phyloP scores from a whole-genome alignment of 2,113 vertebrate genomes.

The Platysteira castanea region DNA sequence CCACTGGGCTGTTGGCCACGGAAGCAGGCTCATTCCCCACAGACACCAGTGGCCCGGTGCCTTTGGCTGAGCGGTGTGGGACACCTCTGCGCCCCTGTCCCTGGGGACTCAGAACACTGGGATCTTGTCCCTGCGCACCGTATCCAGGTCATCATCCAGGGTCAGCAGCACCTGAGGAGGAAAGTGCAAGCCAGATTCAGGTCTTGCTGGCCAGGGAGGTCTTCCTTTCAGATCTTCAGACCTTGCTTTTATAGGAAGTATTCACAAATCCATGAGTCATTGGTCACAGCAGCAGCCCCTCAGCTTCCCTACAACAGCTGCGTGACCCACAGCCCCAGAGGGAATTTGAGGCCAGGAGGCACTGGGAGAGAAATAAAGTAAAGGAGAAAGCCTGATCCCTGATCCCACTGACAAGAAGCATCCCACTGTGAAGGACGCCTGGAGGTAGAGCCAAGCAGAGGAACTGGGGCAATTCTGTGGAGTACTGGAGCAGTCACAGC shows the following conservation, averaged over 20 bases:
- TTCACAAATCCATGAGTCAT: background rate
- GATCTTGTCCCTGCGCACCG: slow-evolving; percentile 78
- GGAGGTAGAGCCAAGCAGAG: background rate
- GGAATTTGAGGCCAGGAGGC: background rate
- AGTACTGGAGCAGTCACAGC: background rate
- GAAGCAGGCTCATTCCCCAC: background rate
- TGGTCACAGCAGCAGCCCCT: background rate
- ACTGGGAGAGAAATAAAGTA: background rate
- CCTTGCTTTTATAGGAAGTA: background rate
- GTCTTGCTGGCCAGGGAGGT: background rate
- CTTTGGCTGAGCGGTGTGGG: background rate
- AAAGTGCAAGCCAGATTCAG: background rate
- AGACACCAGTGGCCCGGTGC: background rate
- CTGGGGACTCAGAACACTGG: slow-evolving; percentile 72
- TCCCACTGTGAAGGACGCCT: background rate
- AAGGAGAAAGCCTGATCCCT: background rate
- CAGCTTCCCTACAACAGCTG: background rate
- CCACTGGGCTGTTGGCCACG: background rate
- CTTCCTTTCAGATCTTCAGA: background rate
- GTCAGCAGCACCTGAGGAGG: slow-evolving; percentile 77
- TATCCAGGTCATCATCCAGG: slow-evolving; percentile 79
- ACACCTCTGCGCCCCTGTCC: background rate
- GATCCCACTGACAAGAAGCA: background rate
- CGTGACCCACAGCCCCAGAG: background rate
- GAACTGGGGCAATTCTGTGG: background rate